Conservation (phyloP, 2,113 vertebrate genomes). For the Piprites chloris region DNA sequence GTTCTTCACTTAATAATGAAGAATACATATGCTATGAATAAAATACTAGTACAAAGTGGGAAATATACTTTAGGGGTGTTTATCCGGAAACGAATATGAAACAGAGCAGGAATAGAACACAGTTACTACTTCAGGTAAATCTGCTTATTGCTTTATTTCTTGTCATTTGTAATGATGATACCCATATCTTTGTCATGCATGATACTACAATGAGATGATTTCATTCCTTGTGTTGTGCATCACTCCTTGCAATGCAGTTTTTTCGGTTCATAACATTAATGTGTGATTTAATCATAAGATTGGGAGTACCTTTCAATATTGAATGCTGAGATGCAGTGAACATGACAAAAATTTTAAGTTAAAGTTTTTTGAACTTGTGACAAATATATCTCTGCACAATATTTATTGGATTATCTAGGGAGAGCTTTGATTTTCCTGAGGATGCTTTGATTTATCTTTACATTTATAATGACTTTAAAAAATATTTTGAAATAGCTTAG, state of each 20-base stretch:
- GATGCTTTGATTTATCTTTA: not conserved
- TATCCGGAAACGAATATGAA: constrained; percentile 11
- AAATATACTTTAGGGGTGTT: constrained; percentile 10
- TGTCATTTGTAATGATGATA: not conserved
- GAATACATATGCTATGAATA: not conserved
- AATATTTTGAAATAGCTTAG: not conserved
- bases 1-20: not conserved
- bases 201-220: not conserved
- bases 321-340: not conserved
- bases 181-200: not conserved
- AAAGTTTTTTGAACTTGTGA: not conserved
- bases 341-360: not conserved
- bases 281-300: not conserved
- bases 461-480: not conserved
- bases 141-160: constrained; percentile 32
- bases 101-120: constrained; percentile 18
- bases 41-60: not conserved
- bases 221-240: constrained; percentile 3
- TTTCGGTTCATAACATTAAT: not conserved
- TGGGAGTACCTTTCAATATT: not conserved
- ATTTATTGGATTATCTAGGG: not conserved
- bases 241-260: not conserved
- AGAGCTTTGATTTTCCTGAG: not conserved
- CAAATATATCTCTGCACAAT: not conserved
- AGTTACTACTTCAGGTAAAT: constrained; percentile 55